Base-by-base conservation (phyloP, 30 jellyfish, hydroid and myxozoan species). In the Aurelia aurita region DNA sequence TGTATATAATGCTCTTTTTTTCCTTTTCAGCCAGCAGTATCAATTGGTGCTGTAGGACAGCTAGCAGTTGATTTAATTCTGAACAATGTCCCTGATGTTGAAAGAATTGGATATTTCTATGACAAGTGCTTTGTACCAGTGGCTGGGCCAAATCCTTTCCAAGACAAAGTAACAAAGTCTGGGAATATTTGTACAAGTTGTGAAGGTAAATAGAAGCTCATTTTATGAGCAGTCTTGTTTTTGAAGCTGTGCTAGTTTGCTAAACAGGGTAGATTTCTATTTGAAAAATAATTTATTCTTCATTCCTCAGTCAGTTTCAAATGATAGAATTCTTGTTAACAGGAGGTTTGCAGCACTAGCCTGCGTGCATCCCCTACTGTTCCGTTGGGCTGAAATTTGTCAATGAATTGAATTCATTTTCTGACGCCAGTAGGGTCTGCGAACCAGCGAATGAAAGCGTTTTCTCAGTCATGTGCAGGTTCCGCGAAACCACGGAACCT, bases 21-120 rank as follows among this genome's bases (percentile, higher is more conserved):
- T 58, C 25, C 46, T 58, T 0, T 58, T 0, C 22, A 85, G 95
- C 95, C 95, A 16, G 55, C 84, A 12, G 44, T 85, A 7, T 85
- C 95, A 11, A 85, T 85, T 21, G 95, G 95, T 20, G 67, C 57
- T 31, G 95, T 85, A 29, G 95, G 95, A 15, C 95, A 85, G 51
- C 85, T 85, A 3, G 47, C 95, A n/a, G 64, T 65, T 21, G 95
- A 85, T 65, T 58, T 85, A 10, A 55, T 85, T 25, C 67, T 85
- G 53, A 49, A 65, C 70, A 85, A 85, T 63, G 54, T 85, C 22
- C 71, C 72, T 16, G 95, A 62, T 57, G 55, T 68, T 29, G 60
- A 54, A 74, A 74, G 79, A 58, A 58, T 74, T 73, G 95, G 95
- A 12, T 85, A 59, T 53, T 44, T 85, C 53, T 59, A 73, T 74